These are phyloP conservation scores for Pipra filicauda DNA, from an alignment of 2,113 vertebrate species.

Conservation along the genomic window DNA sequence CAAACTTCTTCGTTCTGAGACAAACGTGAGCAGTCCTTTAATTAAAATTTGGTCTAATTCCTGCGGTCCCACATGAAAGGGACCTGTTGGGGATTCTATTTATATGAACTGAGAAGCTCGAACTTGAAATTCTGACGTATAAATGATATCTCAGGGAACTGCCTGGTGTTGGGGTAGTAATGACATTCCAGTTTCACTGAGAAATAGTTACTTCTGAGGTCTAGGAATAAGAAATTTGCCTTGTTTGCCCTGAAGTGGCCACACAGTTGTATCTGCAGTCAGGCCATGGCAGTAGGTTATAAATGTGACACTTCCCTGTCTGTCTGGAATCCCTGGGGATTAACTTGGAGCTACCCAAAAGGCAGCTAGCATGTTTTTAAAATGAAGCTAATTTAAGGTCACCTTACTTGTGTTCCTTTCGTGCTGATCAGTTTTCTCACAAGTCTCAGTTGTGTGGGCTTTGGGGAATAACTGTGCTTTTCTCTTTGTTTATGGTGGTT, in stretches of 20 bases:
- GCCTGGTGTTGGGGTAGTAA: not conserved
- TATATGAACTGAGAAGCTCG: not conserved
- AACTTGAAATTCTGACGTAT: not conserved
- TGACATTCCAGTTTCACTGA: not conserved
- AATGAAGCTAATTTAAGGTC: not conserved
- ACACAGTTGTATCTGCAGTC: not conserved
- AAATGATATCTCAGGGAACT: not conserved
- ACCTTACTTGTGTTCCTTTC: not conserved
- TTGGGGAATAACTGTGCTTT: not conserved
- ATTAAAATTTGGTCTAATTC: not conserved
- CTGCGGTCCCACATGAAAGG: not conserved
- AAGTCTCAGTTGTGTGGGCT: not conserved
- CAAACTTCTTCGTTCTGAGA: not conserved
- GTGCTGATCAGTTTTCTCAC: not conserved
- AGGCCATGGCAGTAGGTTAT: not conserved
- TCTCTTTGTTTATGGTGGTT: not conserved
- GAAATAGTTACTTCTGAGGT: not conserved
- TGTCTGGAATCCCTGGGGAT: not conserved
- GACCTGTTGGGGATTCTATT: not conserved
- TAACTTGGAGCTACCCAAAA: not conserved
- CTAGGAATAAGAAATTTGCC: not conserved
- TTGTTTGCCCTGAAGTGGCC: not conserved
- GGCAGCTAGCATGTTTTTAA: not conserved
- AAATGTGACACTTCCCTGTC: not conserved
- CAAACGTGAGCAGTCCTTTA: not conserved